Percentiles rank a stretch among this genome's conserved stretches.
These are phyloP conservation scores for Delphinus delphis DNA, from an alignment of 2,113 vertebrate species.

Conservation along the genomic window DNA sequence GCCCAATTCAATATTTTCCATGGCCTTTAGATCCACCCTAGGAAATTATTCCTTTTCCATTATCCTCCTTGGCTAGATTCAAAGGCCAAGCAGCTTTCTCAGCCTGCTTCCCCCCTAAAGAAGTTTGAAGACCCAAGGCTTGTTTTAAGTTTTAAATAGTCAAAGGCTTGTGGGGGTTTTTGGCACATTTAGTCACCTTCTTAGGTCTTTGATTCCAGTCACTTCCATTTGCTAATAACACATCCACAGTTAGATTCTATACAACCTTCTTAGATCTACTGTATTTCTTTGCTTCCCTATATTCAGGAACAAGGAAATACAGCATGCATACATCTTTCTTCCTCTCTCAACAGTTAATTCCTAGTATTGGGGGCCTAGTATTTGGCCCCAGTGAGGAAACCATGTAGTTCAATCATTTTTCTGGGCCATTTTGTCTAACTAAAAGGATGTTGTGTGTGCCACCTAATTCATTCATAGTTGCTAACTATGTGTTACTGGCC, in stretches of 20 bases:
- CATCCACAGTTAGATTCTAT: neutral
- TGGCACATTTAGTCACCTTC: neutral
- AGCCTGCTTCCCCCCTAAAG: neutral
- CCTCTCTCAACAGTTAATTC: neutral
- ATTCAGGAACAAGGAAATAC: neutral
- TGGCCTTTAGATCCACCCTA: neutral
- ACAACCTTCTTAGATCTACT: neutral
- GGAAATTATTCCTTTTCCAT: neutral
- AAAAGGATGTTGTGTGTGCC: neutral
- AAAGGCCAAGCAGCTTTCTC: neutral
- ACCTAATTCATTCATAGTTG: neutral
- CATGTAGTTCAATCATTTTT: neutral
- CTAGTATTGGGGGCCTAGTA: neutral
- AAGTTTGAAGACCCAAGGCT: neutral
- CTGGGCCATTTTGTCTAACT: neutral
- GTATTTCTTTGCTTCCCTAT: conserved; percentile 17
- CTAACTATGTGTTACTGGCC: neutral
- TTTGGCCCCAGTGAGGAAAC: neutral
- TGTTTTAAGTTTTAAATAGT: neutral
- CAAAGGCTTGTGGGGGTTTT: neutral
- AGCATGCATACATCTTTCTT: neutral
- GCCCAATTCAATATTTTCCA: neutral
- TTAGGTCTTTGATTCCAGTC: neutral
- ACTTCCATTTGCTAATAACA: neutral
- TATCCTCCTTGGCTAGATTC: neutral